Evolutionary conservation across 2,888 invertebrate species (phyloP).

Genomic region (Cephus runcator): DNA sequence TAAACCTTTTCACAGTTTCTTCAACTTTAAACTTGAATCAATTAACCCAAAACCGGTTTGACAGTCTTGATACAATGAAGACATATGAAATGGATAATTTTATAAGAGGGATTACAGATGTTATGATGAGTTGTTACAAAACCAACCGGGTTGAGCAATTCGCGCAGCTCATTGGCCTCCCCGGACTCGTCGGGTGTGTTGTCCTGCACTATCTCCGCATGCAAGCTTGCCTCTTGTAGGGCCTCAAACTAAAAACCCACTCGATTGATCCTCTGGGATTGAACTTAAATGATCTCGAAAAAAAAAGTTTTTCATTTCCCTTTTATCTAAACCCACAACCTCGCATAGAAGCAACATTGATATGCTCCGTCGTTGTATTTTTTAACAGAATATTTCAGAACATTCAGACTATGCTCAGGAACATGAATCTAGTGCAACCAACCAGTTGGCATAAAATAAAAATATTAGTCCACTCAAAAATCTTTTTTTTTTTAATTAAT

Average conservation of each 20-base stretch:
- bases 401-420: background rate
- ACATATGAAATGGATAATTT: background rate
- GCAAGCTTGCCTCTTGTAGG: constrained; percentile 62
- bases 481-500: background rate
- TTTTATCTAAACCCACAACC: constrained; percentile 15
- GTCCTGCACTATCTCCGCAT: constrained; percentile 58
- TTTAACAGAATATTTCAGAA: background rate
- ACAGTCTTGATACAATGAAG: background rate
- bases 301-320: constrained; percentile 2
- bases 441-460: background rate
- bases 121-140: constrained; percentile 44
- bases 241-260: constrained; percentile 62
- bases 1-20: background rate
- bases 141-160: constrained; percentile 62
- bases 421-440: background rate
- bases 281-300: constrained; percentile 4
- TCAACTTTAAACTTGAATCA: background rate
- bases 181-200: constrained; percentile 50
- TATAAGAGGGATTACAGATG: constrained; percentile 20
- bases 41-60: background rate
- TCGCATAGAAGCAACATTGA: constrained; percentile 5
- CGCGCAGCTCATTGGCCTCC: constrained; percentile 60
- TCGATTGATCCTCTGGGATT: constrained; percentile 33
- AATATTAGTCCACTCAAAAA: background rate
- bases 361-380: background rate